Percentiles rank a stretch among this genome's conserved stretches.
Conservation (phyloP, 2,888 invertebrate species). For the Aricia artaxerxes region DNA sequence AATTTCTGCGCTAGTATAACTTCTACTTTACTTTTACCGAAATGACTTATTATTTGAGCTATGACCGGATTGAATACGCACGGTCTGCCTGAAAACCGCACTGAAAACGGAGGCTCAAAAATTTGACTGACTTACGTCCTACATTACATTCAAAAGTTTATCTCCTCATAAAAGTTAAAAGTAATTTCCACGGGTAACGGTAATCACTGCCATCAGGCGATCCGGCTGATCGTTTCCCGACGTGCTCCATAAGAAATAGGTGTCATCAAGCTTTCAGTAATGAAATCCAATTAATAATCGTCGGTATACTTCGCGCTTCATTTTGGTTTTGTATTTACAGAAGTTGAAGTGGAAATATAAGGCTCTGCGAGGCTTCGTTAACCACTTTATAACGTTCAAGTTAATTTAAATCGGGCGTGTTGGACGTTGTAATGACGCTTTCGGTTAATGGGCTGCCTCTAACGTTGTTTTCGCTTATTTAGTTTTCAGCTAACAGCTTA, state of each 20-base stretch:
- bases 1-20: no score
- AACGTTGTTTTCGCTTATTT: background rate
- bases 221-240: background rate
- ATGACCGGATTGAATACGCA: no score
- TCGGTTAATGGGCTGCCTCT: background rate
- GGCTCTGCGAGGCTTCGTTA: background rate
- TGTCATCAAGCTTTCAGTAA: background rate
- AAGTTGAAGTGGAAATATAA: background rate
- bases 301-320: background rate
- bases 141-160: no score
- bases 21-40: no score
- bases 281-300: background rate
- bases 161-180: background rate
- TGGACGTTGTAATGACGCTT: background rate
- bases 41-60: no score
- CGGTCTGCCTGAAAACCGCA: no score
- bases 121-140: background rate
- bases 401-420: constrained; percentile 6
- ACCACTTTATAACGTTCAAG: constrained; percentile 14
- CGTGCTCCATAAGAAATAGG: background rate
- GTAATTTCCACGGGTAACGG: background rate
- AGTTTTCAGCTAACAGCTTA: background rate
- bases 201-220: background rate
- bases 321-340: constrained; percentile 3
- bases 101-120: no score